These are phyloP conservation scores for Malurus melanocephalus DNA, from an alignment of 2,113 vertebrate genomes.

Conservation along the genomic window DNA sequence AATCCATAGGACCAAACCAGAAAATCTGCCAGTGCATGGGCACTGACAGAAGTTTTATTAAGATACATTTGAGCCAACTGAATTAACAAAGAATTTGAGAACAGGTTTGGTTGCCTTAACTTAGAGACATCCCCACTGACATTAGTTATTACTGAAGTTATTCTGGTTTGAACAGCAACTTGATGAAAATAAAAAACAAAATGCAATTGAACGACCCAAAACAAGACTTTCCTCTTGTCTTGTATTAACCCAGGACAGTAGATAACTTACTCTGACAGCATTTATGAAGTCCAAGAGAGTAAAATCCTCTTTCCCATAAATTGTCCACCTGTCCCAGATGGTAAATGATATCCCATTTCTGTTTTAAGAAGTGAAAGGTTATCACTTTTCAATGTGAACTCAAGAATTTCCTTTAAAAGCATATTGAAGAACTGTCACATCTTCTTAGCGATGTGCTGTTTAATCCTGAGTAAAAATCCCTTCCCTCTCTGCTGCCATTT, in stretches of 20 bases:
- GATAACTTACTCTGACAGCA: slow-evolving; percentile 85
- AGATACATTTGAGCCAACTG: not conserved
- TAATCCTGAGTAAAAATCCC: not conserved
- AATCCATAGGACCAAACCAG: not conserved
- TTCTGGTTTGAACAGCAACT: not conserved
- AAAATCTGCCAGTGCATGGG: not conserved
- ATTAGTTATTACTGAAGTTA: not conserved
- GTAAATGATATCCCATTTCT: slow-evolving; percentile 94
- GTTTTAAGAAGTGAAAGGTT: slow-evolving; percentile 45
- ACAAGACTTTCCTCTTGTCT: not conserved
- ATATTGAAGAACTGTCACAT: not conserved
- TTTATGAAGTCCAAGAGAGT: slow-evolving; percentile 95
- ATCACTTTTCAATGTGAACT: not conserved
- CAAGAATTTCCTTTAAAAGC: not conserved
- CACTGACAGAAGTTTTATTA: not conserved
- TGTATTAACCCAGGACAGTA: not conserved
- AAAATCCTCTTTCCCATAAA: slow-evolving; percentile 92
- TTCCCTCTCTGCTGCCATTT: not conserved
- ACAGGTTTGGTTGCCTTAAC: not conserved
- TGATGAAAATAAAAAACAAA: not conserved
- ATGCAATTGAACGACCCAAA: not conserved
- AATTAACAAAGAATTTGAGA: not conserved
- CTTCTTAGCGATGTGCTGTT: not conserved
- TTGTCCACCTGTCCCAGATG: slow-evolving; percentile 96
- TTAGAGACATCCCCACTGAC: not conserved